phyloP scores from a whole-genome alignment of 2,797 vertebrate species.

The Sphenodon punctatus region DNA sequence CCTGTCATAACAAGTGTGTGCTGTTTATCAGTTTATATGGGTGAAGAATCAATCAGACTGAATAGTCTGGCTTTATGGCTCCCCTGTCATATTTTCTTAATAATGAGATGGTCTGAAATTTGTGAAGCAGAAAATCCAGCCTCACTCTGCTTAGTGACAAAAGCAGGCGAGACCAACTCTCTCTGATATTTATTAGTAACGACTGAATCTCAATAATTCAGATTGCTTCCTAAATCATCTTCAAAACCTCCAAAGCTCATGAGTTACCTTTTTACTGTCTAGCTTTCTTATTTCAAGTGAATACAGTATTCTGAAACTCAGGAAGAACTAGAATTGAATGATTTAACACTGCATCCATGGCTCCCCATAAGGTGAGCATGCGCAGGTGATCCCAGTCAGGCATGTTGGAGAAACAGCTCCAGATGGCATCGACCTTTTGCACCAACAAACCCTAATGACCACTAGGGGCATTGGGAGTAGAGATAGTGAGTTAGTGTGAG shows the following conservation, averaged over 20 bases:
- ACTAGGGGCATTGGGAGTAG: no score
- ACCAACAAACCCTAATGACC: no score
- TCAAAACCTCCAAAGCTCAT: background rate
- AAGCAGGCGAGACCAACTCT: slow-evolving; percentile 35
- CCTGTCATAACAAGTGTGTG: slow-evolving; percentile 4
- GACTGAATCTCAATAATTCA: slow-evolving; percentile 23
- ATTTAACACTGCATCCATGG: no score
- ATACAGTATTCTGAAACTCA: slow-evolving; percentile 1
- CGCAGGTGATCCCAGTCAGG: no score
- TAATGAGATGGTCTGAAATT: slow-evolving; percentile 36
- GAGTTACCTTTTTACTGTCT: slow-evolving; percentile 2
- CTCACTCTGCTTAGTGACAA: slow-evolving; percentile 34
- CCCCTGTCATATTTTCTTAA: slow-evolving; percentile 46
- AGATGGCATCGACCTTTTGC: no score
- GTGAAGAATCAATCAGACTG: slow-evolving; percentile 28
- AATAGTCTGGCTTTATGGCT: slow-evolving; percentile 13
- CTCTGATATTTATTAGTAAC: slow-evolving; percentile 57
- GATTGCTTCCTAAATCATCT: slow-evolving; percentile 27
- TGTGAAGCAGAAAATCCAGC: slow-evolving; percentile 43
- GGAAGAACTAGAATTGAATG: background rate
- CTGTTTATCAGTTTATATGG: slow-evolving; percentile 32
- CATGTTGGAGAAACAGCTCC: no score
- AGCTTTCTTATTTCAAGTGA: background rate
- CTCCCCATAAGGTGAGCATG: no score
- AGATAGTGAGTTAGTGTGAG: no score